These are phyloP conservation scores for Silurus glanis DNA, from an alignment of 2,113 vertebrate genomes.

Conservation along the genomic window DNA sequence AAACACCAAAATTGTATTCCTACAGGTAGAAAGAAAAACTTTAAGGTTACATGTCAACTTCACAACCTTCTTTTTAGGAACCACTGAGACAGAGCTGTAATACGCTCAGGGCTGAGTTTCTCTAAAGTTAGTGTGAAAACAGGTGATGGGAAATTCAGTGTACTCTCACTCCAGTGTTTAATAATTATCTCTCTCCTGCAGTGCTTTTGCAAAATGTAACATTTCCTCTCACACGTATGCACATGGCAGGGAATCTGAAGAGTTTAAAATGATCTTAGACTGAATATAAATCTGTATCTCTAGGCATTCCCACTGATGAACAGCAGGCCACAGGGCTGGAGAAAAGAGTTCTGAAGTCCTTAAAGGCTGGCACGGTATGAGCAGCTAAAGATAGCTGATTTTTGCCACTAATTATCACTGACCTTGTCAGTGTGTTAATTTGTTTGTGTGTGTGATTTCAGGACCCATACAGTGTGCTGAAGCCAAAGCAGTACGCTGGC, in stretches of 20 bases:
- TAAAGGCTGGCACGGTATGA: conserved; percentile 74
- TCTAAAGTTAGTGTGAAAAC: neutral
- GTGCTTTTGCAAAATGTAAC: too few relatives aligned
- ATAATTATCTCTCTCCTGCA: too few relatives aligned
- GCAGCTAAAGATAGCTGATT: neutral
- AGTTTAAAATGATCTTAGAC: too few relatives aligned
- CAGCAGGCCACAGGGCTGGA: conserved; percentile 85
- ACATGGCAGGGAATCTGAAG: too few relatives aligned
- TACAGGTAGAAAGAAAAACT: neutral
- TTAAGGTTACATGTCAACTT: neutral
- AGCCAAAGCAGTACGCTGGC: conserved; percentile 79
- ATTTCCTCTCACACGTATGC: too few relatives aligned
- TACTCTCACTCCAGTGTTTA: too few relatives aligned
- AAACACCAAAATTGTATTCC: neutral
- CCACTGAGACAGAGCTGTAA: neutral
- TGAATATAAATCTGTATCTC: too few relatives aligned
- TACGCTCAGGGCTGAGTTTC: neutral
- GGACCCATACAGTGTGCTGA: conserved; percentile 82
- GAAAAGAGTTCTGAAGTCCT: conserved; percentile 73
- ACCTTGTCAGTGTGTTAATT: neutral
- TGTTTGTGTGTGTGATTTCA: conserved; percentile 46
- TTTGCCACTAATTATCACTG: neutral
- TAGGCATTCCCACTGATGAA: conserved; percentile 81
- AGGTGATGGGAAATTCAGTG: neutral
- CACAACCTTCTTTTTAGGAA: neutral